Base-by-base conservation (phyloP, 2,797 vertebrate species). In the Scolopax bukidnonensis region DNA sequence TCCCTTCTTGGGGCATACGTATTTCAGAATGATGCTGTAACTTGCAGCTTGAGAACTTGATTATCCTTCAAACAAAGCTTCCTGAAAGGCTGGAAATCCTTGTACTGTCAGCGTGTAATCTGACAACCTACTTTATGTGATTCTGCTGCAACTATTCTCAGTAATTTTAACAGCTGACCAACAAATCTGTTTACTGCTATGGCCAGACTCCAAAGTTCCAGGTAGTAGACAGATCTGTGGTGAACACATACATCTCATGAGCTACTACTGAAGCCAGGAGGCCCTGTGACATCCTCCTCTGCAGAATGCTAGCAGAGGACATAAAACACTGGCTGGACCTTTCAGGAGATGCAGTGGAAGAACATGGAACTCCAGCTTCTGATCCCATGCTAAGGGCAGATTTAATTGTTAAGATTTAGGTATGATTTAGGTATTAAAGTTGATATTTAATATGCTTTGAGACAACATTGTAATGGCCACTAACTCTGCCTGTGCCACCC, bases 381-480 rank as follows among this genome's bases (percentile, higher is more conserved):
- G 48, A 56, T 43, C 19, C 11, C 43, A 69, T 10, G 32, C 36
- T 24, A 53, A 16, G 53, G 48, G 18, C 7, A 60, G 60, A 67
- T 38, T 83, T 45, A 59, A 41, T 54, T 65, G 33, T 32, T 81
- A 68, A 32, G 57, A 71, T 48, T 54, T 41, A 94, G 57, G 38
- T 24, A 60, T 0, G 3, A n/a, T 4, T 80, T 48, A 54, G 47
- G 15, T 16, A 6, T 71, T 63, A 43, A 61, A 86, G 65, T 63
- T 59, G 74, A 41, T 19, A 41, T 6, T 1, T 7, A 70, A 78
- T 1, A 1, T 54, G 28, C 51, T 53, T 74, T 61, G 13, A 51
- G 47, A n/a, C 18, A n/a, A 56, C 0, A 0, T 1, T 47, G 16
- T 17, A 63, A 45, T 8, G 53, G 61, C 53, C 61, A 45, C 5